phyloP scores from a whole-genome alignment of 2,888 invertebrate species.

The Leptinotarsa tumamoca region DNA sequence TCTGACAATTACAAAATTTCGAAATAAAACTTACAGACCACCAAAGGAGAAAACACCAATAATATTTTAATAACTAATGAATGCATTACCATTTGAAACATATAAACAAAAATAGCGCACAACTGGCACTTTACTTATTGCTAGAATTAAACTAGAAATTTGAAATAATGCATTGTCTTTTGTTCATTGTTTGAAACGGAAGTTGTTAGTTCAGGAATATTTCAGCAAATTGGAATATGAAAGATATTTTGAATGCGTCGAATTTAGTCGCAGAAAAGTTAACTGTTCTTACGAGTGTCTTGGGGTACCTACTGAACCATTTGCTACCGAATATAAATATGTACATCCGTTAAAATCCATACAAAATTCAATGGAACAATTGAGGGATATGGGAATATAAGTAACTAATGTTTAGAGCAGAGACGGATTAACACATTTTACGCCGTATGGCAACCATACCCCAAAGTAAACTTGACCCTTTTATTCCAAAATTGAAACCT shows the following conservation, averaged over 20 bases:
- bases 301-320: background rate
- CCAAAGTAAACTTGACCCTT: too few relatives aligned
- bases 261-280: background rate
- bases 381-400: too few relatives aligned
- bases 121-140: background rate
- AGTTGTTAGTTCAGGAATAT: constrained; percentile 16
- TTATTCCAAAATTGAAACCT: too few relatives aligned
- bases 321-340: too few relatives aligned
- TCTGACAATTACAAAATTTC: background rate
- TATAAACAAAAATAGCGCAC: background rate
- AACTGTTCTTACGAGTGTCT: background rate
- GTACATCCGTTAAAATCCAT: too few relatives aligned
- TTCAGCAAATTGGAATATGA: background rate
- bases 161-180: background rate
- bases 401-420: too few relatives aligned
- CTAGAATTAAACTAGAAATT: constrained; percentile 7
- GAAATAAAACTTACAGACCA: background rate
- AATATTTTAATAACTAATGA: background rate
- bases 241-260: background rate
- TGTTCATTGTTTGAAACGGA: constrained; percentile 6
- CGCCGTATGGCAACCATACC: too few relatives aligned
- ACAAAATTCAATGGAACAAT: too few relatives aligned
- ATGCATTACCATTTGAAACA: background rate
- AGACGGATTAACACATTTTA: too few relatives aligned
- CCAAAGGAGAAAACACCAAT: background rate